These are phyloP conservation scores for Serinus canaria DNA, from an alignment of 2,113 vertebrate genomes.

Conservation along the genomic window DNA sequence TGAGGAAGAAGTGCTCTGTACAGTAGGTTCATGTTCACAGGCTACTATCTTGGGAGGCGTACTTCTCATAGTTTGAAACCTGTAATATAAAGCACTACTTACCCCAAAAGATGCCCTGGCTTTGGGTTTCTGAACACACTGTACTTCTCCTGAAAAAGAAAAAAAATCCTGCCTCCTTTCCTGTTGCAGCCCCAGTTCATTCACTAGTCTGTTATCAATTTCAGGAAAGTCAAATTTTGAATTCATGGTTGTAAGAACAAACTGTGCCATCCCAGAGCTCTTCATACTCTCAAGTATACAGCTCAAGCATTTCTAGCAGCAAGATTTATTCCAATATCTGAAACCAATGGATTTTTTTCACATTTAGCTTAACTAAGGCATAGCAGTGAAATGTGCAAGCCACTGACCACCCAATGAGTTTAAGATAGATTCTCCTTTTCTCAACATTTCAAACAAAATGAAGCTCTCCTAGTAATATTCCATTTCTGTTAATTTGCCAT, in stretches of 20 bases:
- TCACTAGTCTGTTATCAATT: not conserved
- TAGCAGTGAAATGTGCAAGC: not conserved
- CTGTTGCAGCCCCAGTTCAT: not conserved
- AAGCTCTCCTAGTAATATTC: not conserved
- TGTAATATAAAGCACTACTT: not conserved
- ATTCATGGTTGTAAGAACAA: not conserved
- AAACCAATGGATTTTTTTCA: not conserved
- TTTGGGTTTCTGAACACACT: not conserved
- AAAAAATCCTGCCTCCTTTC: not conserved
- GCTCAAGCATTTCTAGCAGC: not conserved
- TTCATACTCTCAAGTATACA: not conserved
- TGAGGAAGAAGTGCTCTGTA: not conserved
- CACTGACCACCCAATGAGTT: not conserved
- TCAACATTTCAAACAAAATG: not conserved
- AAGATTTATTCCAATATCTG: not conserved
- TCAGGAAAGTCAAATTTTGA: not conserved
- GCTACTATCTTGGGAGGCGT: not conserved
- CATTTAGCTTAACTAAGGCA: not conserved
- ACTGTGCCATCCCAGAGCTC: not conserved
- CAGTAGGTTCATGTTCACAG: not conserved
- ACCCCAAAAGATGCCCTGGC: not conserved
- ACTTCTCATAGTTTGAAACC: not conserved
- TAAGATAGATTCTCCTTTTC: not conserved
- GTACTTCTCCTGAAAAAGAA: not conserved
- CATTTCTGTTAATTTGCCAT: not conserved